Evolutionary conservation across 2,113 vertebrate genomes (phyloP).

Genomic region (Cyanistes caeruleus): DNA sequence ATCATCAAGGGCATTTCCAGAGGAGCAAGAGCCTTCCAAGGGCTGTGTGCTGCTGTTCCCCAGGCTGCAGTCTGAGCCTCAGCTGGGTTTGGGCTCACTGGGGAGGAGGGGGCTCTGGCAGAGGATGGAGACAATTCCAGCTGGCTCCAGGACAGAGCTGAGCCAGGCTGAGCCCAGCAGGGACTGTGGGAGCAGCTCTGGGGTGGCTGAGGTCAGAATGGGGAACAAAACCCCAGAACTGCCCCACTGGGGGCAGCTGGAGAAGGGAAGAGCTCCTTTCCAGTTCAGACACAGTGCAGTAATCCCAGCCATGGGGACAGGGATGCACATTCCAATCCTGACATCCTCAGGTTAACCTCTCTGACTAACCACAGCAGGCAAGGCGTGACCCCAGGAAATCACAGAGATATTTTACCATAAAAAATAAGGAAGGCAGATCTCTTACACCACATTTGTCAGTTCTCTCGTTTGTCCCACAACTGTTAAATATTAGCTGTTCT

Average conservation of each 20-base stretch:
- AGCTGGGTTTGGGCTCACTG: background rate
- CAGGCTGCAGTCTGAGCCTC: background rate
- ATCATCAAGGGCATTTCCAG: constrained; percentile 28
- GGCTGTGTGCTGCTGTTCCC: background rate
- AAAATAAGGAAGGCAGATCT: background rate
- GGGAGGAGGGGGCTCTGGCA: fast-evolving
- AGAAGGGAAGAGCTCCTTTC: background rate
- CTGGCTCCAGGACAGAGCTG: too few relatives aligned
- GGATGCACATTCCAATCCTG: background rate
- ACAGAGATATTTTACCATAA: background rate
- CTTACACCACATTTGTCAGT: fast-evolving
- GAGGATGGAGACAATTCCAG: background rate
- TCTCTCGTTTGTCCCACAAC: background rate
- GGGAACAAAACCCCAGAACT: fast-evolving
- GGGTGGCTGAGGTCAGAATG: background rate
- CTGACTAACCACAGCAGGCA: background rate
- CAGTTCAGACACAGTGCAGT: background rate
- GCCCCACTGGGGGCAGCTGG: background rate
- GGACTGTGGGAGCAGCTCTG: background rate
- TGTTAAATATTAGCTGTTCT: background rate
- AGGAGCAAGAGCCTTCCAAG: background rate
- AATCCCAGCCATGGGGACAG: background rate
- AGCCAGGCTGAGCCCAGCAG: background rate
- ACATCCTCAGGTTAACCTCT: background rate
- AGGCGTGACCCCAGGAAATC: fast-evolving